Conservation (phyloP, 2,888 invertebrate species). For the Eurytoma adleriae region DNA sequence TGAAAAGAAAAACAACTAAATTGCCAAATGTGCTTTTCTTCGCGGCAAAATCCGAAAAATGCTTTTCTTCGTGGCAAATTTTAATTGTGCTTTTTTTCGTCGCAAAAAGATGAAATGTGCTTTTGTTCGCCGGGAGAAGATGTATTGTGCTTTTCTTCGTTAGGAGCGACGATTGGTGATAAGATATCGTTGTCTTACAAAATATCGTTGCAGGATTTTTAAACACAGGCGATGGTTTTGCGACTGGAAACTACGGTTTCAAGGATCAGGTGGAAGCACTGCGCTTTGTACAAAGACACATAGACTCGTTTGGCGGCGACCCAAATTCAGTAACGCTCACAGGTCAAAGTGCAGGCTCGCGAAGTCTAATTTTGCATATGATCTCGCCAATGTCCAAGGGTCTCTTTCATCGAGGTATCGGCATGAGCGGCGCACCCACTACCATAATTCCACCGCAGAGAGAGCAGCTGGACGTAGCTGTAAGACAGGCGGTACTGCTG, state of each 20-base stretch:
- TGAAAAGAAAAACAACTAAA: too few relatives aligned
- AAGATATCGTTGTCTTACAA: too few relatives aligned
- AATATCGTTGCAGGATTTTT: conserved; percentile 76
- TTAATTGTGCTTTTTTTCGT: background rate
- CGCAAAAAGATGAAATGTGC: too few relatives aligned
- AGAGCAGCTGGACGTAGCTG: conserved; percentile 79
- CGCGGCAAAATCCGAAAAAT: too few relatives aligned
- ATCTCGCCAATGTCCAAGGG: conserved; percentile 82
- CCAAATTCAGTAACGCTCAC: conserved; percentile 80
- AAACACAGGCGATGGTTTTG: conserved; percentile 81
- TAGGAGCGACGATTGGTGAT: too few relatives aligned
- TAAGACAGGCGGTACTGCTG: conserved; percentile 80
- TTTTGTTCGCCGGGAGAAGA: background rate
- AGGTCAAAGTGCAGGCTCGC: conserved; percentile 78
- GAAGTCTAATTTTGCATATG: conserved; percentile 74
- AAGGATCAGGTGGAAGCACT: conserved; percentile 84
- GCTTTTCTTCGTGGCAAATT: too few relatives aligned
- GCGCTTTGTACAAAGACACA: conserved; percentile 82
- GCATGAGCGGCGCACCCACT: conserved; percentile 82
- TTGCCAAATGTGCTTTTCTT: too few relatives aligned
- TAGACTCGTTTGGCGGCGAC: conserved; percentile 83
- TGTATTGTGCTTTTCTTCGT: too few relatives aligned
- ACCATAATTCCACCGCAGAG: conserved; percentile 78
- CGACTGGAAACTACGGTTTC: conserved; percentile 83
- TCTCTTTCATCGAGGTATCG: conserved; percentile 83